Percentiles rank a stretch among this genome's conserved stretches.
Evolutionary conservation across 2,113 vertebrate species (phyloP).

Genomic region (Poeciliopsis prolifica): DNA sequence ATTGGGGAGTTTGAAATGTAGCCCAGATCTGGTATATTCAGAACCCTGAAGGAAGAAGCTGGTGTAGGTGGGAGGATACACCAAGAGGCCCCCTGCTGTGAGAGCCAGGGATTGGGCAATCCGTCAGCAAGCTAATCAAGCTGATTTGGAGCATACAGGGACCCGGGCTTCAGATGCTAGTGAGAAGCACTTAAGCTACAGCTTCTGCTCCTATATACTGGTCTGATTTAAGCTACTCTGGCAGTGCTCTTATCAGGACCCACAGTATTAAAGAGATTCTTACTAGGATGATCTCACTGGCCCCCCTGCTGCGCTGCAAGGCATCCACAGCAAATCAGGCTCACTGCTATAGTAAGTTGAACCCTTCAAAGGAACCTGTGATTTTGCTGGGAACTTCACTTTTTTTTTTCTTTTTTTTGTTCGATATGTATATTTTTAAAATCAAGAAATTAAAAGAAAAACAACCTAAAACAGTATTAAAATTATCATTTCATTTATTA

Average conservation of each 20-base stretch:
- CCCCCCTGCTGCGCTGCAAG: slow-evolving; percentile 52
- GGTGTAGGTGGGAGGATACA: not conserved
- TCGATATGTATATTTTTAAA: not conserved
- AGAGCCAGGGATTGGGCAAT: slow-evolving; percentile 63
- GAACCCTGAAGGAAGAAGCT: slow-evolving; percentile 2
- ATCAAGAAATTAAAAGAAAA: not conserved
- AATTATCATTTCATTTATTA: too few relatives aligned
- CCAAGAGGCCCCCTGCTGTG: slow-evolving; percentile 52
- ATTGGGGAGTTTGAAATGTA: slow-evolving; percentile 47
- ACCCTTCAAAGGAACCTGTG: slow-evolving; percentile 43
- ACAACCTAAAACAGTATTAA: too few relatives aligned
- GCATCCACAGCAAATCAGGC: slow-evolving; percentile 37
- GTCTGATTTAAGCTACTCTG: slow-evolving; percentile 70
- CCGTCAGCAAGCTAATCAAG: slow-evolving; percentile 75
- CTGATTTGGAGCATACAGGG: slow-evolving; percentile 63
- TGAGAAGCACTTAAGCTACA: slow-evolving; percentile 42
- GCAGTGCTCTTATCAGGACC: slow-evolving; percentile 64
- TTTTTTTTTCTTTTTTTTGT: not conserved
- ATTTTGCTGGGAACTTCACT: slow-evolving; percentile 6
- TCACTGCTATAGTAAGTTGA: slow-evolving; percentile 26
- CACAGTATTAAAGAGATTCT: slow-evolving; percentile 64
- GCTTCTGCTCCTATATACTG: slow-evolving; percentile 57
- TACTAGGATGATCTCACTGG: slow-evolving; percentile 64
- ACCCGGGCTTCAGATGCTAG: slow-evolving; percentile 34
- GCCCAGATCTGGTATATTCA: slow-evolving; percentile 27